Conservation (phyloP, 2,888 invertebrate species). For the Aspidapion aeneum region DNA sequence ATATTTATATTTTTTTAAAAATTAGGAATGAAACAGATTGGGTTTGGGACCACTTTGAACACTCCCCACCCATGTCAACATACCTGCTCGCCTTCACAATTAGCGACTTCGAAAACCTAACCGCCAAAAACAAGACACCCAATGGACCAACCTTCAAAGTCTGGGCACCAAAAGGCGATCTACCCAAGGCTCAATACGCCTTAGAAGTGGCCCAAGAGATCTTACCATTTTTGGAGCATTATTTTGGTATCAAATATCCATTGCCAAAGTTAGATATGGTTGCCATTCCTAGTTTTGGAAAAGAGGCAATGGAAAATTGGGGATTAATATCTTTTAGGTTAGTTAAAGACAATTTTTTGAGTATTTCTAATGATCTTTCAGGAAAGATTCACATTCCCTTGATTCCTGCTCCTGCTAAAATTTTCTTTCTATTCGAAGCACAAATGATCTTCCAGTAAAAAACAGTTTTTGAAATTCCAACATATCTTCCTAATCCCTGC, state of each 20-base stretch:
- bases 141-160: slow-evolving; percentile 44
- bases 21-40: slow-evolving; percentile 49
- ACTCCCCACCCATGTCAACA: slow-evolving; percentile 69
- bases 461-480: too few species aligned
- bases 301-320: slow-evolving; percentile 57
- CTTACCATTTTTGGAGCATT: slow-evolving; percentile 51
- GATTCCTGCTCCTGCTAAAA: too few species aligned
- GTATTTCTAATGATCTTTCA: too few species aligned
- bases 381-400: too few species aligned
- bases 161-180: slow-evolving; percentile 47
- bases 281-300: slow-evolving; percentile 56
- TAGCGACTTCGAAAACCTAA: slow-evolving; percentile 38
- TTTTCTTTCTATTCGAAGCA: too few species aligned
- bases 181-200: slow-evolving; percentile 48
- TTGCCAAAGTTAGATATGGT: slow-evolving; percentile 56
- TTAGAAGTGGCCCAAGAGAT: slow-evolving; percentile 52
- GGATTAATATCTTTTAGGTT: slow-evolving; percentile 57
- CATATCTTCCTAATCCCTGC: too few species aligned
- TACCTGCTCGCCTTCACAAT: slow-evolving; percentile 64
- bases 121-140: slow-evolving; percentile 25
- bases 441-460: too few species aligned
- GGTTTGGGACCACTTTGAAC: slow-evolving; percentile 61
- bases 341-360: slow-evolving; percentile 27
- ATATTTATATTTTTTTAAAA: too few species aligned
- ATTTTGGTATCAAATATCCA: slow-evolving; percentile 53